Evolutionary conservation across 2,113 vertebrate species (phyloP).

Genomic region (Pandion haliaetus): DNA sequence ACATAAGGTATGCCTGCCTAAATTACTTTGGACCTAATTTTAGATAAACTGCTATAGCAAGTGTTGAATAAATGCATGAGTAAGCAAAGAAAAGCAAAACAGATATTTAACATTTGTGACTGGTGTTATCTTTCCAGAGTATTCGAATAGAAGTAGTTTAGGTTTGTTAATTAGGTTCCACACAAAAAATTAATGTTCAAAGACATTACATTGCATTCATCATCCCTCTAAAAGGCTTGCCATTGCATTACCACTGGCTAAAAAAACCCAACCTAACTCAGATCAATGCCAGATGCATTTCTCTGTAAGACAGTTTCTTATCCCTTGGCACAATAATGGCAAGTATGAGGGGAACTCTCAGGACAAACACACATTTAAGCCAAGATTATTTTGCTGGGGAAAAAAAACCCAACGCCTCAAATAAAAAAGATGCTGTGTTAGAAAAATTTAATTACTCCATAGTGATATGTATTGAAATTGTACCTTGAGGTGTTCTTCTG

Average conservation of each 20-base stretch:
- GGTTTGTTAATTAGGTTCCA: constrained; percentile 68
- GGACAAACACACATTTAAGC: neutral
- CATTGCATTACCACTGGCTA: constrained; percentile 1
- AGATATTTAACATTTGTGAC: constrained; percentile 75
- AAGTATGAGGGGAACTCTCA: neutral
- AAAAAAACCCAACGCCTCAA: neutral
- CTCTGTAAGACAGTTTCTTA: neutral
- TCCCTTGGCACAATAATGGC: neutral
- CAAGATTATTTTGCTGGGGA: neutral
- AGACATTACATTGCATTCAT: constrained; percentile 66
- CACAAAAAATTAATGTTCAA: constrained; percentile 44
- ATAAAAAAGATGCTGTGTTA: neutral
- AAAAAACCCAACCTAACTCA: neutral
- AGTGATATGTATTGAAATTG: neutral
- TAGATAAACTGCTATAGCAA: constrained; percentile 76
- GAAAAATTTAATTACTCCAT: neutral
- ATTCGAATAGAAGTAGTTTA: constrained; percentile 67
- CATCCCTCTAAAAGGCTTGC: constrained; percentile 64
- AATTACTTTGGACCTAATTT: constrained; percentile 82
- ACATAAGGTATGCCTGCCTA: constrained; percentile 68
- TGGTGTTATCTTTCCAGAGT: constrained; percentile 67
- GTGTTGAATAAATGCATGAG: constrained; percentile 77
- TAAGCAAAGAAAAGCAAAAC: constrained; percentile 76
- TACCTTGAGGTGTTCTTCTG: neutral
- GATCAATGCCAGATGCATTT: constrained; percentile 43